phyloP scores from a whole-genome alignment of 2,797 vertebrate species.

The Enteromius thamalakanensis region DNA sequence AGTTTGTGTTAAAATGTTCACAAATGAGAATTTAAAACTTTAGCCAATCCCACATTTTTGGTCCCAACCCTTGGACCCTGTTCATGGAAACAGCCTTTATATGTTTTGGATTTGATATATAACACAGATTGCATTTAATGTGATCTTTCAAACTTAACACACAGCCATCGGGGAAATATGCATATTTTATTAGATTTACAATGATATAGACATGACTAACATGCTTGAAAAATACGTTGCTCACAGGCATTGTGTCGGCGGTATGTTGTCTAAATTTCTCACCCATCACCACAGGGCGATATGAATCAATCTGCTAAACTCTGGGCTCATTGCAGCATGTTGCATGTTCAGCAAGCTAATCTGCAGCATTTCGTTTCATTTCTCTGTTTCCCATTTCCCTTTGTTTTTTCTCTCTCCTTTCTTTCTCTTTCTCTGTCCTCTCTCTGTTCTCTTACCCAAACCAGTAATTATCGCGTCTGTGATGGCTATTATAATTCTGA shows the following conservation, averaged over 20 bases:
- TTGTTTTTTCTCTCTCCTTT: slow-evolving; percentile 26
- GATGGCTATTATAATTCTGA: slow-evolving; percentile 99
- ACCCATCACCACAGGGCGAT: slow-evolving; percentile 39
- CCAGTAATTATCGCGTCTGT: slow-evolving; percentile 99
- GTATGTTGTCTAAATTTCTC: slow-evolving; percentile 37
- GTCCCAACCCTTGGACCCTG: background rate
- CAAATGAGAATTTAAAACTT: background rate
- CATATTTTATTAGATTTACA: slow-evolving; percentile 27
- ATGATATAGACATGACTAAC: slow-evolving; percentile 18
- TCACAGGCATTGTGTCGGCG: slow-evolving; percentile 31
- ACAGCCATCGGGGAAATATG: slow-evolving; percentile 25
- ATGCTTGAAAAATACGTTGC: slow-evolving; percentile 12
- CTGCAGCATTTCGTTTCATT: slow-evolving; percentile 85
- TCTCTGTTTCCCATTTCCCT: slow-evolving; percentile 70
- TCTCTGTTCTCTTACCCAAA: slow-evolving; percentile 88
- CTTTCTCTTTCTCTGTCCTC: slow-evolving; percentile 55
- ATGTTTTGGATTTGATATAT: slow-evolving; percentile 21
- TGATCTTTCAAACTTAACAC: slow-evolving; percentile 7
- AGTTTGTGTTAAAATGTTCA: background rate
- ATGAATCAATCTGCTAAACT: slow-evolving; percentile 34
- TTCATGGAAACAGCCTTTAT: background rate
- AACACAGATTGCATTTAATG: slow-evolving; percentile 10
- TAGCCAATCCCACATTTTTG: background rate
- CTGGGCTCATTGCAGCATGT: slow-evolving; percentile 82
- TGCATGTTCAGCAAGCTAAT: slow-evolving; percentile 92